Evolutionary conservation across 2,113 vertebrate species (phyloP), one percentile per base, ranked within the genome.

Genomic region (Pao palembangensis): DNA sequence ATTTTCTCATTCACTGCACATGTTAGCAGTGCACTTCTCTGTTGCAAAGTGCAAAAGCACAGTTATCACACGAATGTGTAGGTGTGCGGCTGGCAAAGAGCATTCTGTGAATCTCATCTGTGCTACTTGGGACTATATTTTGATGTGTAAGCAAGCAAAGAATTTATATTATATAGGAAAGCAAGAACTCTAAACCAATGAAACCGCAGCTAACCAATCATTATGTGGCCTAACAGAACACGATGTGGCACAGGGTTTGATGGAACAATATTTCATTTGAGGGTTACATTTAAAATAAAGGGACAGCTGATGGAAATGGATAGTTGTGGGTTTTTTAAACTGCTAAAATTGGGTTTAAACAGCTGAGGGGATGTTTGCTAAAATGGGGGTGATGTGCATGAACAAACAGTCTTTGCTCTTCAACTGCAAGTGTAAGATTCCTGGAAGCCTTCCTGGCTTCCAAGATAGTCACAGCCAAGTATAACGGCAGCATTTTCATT

Each of bases 161-260:
- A 84, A 86, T 85, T 79, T 85, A 59, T 69, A 88, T 84, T 78
- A 79, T 67, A 85, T 49, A 25, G 70, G 54, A 51, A 57, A 71
- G 68, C 51, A 38, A 73, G 54, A 61, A 31, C 67, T 78, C 64
- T 66, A 52, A 51, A 75, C 61, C 54, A 69, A 56, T 50, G 60
- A 65, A 76, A 83, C 77, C 69, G 76, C 70, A 77, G 58, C 74
- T 67, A 83, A 72, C 76, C 51, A 2, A 46, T 70, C 63, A 86
- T 87, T 88, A 86, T 82, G 84, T 82, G 79, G 82, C 72, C 64
- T 66, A 61, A 71, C 75, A 77, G 79, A 81, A 85, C 83, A 78
- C 70, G 69, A 67, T 23, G 55, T 44, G 63, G 61, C 64, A 63
- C 52, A 62, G 23, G 25, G 25, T 78, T 74, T 58, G 21, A 73